phyloP scores from a whole-genome alignment of 2,888 invertebrate species.

The Lasioglossum morio region DNA sequence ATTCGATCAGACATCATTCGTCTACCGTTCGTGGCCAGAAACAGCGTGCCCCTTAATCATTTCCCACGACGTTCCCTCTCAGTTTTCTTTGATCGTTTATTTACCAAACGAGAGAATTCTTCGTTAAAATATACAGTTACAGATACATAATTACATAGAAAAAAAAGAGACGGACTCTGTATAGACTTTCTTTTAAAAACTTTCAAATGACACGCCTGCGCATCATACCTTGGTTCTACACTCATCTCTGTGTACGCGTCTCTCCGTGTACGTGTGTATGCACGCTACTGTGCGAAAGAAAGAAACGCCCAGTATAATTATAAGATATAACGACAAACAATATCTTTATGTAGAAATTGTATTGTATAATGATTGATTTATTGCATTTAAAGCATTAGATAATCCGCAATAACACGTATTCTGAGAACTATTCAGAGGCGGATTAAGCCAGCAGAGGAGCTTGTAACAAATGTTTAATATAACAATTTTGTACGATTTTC shows the following conservation, averaged over 20 bases:
- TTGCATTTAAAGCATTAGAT: too few species aligned
- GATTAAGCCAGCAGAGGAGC: too few species aligned
- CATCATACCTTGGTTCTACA: slow-evolving; percentile 29
- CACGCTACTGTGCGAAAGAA: too few species aligned
- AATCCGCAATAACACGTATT: too few species aligned
- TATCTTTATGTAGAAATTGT: too few species aligned
- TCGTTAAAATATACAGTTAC: slow-evolving; percentile 42
- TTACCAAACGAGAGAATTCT: slow-evolving; percentile 46
- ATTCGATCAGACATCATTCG: slow-evolving; percentile 34
- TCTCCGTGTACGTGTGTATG: not conserved
- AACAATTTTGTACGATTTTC: too few species aligned
- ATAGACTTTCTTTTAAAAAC: slow-evolving; percentile 24
- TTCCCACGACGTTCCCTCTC: not conserved
- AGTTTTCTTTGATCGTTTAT: slow-evolving; percentile 41
- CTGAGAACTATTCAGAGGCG: too few species aligned
- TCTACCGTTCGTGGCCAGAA: not conserved
- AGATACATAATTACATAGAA: slow-evolving; percentile 34
- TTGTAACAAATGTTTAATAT: too few species aligned
- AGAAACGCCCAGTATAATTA: too few species aligned
- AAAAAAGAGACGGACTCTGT: slow-evolving; percentile 26
- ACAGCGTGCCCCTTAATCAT: not conserved
- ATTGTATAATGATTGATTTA: too few species aligned
- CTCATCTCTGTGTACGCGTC: not conserved
- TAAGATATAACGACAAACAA: too few species aligned
- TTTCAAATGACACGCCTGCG: slow-evolving; percentile 54